Evolutionary conservation across 2,888 invertebrate species (phyloP).

Genomic region (Diarsia brunnea): DNA sequence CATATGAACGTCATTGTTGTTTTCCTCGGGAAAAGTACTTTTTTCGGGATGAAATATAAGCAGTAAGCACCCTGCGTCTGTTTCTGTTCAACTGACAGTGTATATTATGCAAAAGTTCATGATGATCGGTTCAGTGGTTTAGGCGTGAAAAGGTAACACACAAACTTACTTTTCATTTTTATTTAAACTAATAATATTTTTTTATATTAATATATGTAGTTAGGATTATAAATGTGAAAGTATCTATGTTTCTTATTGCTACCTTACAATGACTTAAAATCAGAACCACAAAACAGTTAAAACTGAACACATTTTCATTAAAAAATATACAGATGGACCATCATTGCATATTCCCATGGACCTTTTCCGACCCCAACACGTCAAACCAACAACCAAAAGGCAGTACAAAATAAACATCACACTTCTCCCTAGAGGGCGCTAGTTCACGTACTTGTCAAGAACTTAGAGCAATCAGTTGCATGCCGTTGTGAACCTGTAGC

Average conservation of each 20-base stretch:
- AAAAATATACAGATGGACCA: neutral
- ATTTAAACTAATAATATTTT: too few species aligned
- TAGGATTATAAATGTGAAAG: neutral
- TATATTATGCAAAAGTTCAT: too few species aligned
- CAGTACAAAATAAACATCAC: conserved; percentile 12
- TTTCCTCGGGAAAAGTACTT: too few species aligned
- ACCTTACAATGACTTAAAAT: neutral
- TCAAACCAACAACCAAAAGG: neutral
- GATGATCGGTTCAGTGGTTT: too few species aligned
- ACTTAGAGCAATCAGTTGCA: conserved; percentile 46
- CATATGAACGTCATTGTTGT: too few species aligned
- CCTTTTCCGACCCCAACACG: neutral
- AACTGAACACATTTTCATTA: neutral
- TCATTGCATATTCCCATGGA: neutral
- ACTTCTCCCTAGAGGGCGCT: neutral
- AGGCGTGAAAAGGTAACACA: too few species aligned
- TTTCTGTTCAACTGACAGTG: too few species aligned
- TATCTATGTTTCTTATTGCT: neutral
- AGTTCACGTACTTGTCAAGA: conserved; percentile 29
- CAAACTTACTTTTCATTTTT: too few species aligned
- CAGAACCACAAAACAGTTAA: neutral
- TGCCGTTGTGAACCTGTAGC: conserved; percentile 34
- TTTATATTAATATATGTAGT: too few species aligned
- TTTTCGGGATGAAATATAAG: too few species aligned
- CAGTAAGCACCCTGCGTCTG: accelerated